Evolutionary conservation across 2,888 invertebrate species (phyloP).

Genomic region (Schizotus pectinicornis): DNA sequence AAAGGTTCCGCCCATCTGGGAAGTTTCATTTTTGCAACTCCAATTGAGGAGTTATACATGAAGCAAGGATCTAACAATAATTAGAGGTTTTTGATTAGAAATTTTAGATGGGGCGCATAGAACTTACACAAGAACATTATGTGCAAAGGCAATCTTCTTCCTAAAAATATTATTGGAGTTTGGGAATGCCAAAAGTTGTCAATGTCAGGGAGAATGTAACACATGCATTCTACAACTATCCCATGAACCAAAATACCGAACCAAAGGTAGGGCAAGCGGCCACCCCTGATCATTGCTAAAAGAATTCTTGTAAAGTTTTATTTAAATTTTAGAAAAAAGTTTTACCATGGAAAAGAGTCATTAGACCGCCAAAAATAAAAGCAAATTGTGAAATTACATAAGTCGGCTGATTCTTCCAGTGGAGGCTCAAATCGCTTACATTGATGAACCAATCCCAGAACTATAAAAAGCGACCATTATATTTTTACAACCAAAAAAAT

Average conservation of each 20-base stretch:
- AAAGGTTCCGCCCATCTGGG: conserved; percentile 67
- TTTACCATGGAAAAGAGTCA: conserved; percentile 74
- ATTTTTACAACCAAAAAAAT: no score
- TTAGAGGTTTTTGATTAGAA: neutral
- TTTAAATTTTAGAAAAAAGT: no score
- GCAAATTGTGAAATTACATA: conserved; percentile 69
- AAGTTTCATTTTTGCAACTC: conserved; percentile 63
- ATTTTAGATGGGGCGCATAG: neutral
- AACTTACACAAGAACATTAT: conserved; percentile 75
- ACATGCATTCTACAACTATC: conserved; percentile 72
- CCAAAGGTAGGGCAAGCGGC: conserved; percentile 78
- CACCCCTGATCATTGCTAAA: conserved; percentile 72
- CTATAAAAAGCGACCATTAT: conserved; percentile 56
- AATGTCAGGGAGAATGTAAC: conserved; percentile 73
- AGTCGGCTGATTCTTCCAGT: conserved; percentile 73
- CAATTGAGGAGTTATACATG: conserved; percentile 66
- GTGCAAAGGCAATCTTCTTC: conserved; percentile 74
- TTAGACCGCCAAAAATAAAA: conserved; percentile 66
- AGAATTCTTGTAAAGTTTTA: conserved; percentile 24
- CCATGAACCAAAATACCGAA: conserved; percentile 74
- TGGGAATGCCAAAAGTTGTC: conserved; percentile 88
- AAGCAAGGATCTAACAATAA: conserved; percentile 64
- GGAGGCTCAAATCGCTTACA: conserved; percentile 61
- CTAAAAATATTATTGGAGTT: conserved; percentile 74
- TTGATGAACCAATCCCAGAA: conserved; percentile 68